Evolutionary conservation across 2,113 vertebrate genomes (phyloP), one percentile per base, ranked within the genome.

Genomic region (Polypterus senegalus): DNA sequence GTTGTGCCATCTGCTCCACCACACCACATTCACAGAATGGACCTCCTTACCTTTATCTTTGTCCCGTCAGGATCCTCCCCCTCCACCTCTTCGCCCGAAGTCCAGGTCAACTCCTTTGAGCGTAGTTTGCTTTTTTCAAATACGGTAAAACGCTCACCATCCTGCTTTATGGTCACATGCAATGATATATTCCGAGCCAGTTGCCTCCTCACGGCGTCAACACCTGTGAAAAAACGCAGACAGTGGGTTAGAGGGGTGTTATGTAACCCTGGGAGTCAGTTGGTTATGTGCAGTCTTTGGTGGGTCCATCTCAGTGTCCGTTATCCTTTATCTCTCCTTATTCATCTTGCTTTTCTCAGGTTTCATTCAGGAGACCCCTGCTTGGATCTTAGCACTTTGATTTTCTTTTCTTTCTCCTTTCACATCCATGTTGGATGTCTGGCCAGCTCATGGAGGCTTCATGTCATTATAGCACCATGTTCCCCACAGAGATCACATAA

Each of bases 81-180:
- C 47, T 9, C n/a, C 52, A 64, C 58, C 53, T 64, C 63, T 47
- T 64, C 7, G 2, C 53, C 49, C 57, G 59, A 45, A 9, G 7
- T 54, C 63, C 63, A 64, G 7, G 6, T 27, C 3, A 49, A 45
- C 5, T 46, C 9, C 45, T 64, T 64, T 9, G 46, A 53, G 5
- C 57, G 4, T 27, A 59, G 45, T 44, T 7, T 44, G 47, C 63
- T 64, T 56, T 44, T 64, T 11, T 59, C 57, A 6, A 47, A 7
- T 2, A 64, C 44, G 4, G 57, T 64, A 46, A 64, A 64, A 5
- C 45, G 46, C 4, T 54, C 47, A 9, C 57, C 63, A 4, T 54
- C 57, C 8, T 64, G 63, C 44, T 64, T 64, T 5, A 64, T 59
- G 4, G 46, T 9, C 10, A 64, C 10, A n/a, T 64, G 9, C 45